Percentiles rank a stretch among this genome's conserved stretches.
Evolutionary conservation across 37 sponge, comb jelly and placozoan species (phyloP).

Genomic region (Ianthella basta): DNA sequence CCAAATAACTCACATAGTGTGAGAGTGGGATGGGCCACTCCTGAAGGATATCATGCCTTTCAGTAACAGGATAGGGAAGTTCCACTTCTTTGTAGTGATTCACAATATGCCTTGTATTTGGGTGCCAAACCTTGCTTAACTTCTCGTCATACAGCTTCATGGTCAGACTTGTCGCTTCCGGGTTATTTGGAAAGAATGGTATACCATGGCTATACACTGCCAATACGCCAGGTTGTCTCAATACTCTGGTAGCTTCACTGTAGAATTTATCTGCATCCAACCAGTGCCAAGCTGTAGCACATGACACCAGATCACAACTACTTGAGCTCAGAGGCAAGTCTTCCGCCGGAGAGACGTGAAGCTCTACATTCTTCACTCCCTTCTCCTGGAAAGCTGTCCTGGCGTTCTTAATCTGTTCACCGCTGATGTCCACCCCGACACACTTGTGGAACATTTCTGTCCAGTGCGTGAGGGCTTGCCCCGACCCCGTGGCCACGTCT

Average conservation of each 20-base stretch:
- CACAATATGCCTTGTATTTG: not conserved
- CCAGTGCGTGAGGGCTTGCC: slow-evolving; percentile 67
- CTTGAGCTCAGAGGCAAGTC: slow-evolving; percentile 32
- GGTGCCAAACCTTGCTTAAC: too few species aligned
- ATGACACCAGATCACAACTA: slow-evolving; percentile 64
- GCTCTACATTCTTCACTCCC: slow-evolving; percentile 35
- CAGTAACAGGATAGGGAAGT: not conserved
- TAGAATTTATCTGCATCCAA: slow-evolving; percentile 36
- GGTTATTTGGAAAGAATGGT: slow-evolving; percentile 16
- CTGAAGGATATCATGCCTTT: not conserved
- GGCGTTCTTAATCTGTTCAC: slow-evolving; percentile 65
- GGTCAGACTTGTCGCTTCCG: too few species aligned
- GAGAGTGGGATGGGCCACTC: slow-evolving; percentile 12
- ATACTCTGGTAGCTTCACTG: slow-evolving; percentile 57
- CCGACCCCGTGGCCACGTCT: slow-evolving; percentile 86
- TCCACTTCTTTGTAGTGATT: not conserved
- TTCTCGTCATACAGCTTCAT: too few species aligned
- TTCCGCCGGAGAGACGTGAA: slow-evolving; percentile 45
- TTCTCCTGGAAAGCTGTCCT: not conserved
- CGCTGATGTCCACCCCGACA: slow-evolving; percentile 75
- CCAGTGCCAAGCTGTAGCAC: slow-evolving; percentile 87
- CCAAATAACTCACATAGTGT: slow-evolving; percentile 16
- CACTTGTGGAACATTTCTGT: slow-evolving; percentile 24
- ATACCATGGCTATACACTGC: slow-evolving; percentile 80
- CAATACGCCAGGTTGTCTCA: slow-evolving; percentile 58